Conservation (phyloP, 2,888 invertebrate species). For the Neoitamus cyanurus region DNA sequence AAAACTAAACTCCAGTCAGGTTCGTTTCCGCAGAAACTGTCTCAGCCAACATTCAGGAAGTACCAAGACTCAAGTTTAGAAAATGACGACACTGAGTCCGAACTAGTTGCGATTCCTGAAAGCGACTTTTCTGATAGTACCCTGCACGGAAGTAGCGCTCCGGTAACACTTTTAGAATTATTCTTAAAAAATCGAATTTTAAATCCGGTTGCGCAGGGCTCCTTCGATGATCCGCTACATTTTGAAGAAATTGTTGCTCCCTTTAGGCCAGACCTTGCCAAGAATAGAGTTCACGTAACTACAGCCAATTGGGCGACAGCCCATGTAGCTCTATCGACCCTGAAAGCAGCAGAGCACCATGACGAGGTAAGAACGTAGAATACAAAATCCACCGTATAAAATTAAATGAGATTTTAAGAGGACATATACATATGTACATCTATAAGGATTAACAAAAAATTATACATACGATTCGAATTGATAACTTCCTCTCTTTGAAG, state of each 20-base stretch:
- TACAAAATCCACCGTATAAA: too few relatives aligned
- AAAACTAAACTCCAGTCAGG: conserved; percentile 67
- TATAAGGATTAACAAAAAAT: too few relatives aligned
- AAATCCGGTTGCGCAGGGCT: conserved; percentile 72
- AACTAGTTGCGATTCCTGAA: conserved; percentile 89
- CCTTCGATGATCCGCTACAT: conserved; percentile 75
- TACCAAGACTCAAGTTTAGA: conserved; percentile 72
- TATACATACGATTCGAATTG: too few relatives aligned
- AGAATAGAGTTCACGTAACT: conserved; percentile 54
- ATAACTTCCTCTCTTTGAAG: too few relatives aligned
- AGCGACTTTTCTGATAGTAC: conserved; percentile 89
- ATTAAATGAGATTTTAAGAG: too few relatives aligned
- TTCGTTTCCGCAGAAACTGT: conserved; percentile 77
- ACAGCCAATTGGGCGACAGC: conserved; percentile 54
- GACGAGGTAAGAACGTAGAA: conserved; percentile 58
- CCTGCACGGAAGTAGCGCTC: conserved; percentile 79
- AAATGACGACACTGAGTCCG: conserved; percentile 88
- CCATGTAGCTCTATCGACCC: conserved; percentile 54
- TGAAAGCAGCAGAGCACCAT: conserved; percentile 59
- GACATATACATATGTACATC: too few relatives aligned
- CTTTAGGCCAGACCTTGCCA: conserved; percentile 64
- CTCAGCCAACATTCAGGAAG: conserved; percentile 66
- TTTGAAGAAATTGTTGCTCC: conserved; percentile 69
- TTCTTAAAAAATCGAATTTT: not conserved
- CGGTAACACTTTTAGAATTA: conserved; percentile 64